Evolutionary conservation across 2,888 invertebrate species (phyloP).

Genomic region (Caenorhabditis plicata): DNA sequence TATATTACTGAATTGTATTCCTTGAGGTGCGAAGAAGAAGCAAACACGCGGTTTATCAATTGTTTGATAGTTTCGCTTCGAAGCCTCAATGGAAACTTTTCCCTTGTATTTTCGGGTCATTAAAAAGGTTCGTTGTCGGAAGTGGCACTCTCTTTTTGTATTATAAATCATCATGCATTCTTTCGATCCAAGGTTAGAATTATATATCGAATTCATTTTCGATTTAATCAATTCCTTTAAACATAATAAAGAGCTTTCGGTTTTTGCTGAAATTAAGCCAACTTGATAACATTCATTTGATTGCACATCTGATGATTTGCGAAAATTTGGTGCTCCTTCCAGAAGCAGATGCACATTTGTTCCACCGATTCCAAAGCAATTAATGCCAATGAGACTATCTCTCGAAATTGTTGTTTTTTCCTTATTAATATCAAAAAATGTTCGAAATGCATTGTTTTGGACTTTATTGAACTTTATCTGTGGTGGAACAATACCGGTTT

Average conservation of each 20-base stretch:
- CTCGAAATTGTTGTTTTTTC: not conserved
- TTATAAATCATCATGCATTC: not conserved
- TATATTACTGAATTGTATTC: conserved; percentile 52
- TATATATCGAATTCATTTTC: conserved; percentile 8
- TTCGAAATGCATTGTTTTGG: conserved; percentile 13
- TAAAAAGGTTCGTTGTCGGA: not conserved
- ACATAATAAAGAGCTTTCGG: conserved; percentile 1
- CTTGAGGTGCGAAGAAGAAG: conserved; percentile 59
- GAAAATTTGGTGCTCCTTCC: too few species aligned
- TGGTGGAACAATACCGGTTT: conserved; percentile 45
- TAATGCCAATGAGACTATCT: conserved; percentile 29
- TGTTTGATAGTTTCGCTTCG: not conserved
- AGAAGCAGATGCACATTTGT: conserved; percentile 58
- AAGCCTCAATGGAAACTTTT: not conserved
- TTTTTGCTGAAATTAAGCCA: conserved; percentile 29
- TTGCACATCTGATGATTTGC: not conserved
- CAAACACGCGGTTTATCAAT: conserved; percentile 31
- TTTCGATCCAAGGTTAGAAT: not conserved
- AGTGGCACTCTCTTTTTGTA: not conserved
- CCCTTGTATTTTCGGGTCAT: not conserved
- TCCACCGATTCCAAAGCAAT: conserved; percentile 62
- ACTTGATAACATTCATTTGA: not conserved
- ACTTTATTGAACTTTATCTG: conserved; percentile 56
- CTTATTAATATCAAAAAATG: conserved; percentile 11
- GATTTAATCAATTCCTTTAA: not conserved